Evolutionary conservation across 2,888 invertebrate genomes (phyloP).

Genomic region (Stratiomys singularior): DNA sequence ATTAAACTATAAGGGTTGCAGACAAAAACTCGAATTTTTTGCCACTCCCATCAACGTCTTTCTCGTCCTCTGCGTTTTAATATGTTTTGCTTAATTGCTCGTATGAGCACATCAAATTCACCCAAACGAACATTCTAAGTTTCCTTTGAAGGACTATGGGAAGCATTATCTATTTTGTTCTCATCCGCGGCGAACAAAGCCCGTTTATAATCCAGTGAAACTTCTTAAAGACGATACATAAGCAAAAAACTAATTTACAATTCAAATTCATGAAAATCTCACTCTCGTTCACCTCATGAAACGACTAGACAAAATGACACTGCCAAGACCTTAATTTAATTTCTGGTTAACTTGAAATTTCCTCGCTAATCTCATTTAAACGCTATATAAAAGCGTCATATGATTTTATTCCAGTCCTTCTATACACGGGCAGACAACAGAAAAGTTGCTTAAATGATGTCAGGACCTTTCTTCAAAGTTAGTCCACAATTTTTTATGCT

Average conservation of each 20-base stretch:
- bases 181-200: neutral
- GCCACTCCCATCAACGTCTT: too few species aligned
- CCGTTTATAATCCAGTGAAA: neutral
- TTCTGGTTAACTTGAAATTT: conserved; percentile 49
- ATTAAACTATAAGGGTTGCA: too few species aligned
- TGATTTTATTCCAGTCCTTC: conserved; percentile 30
- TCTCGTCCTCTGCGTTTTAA: too few species aligned
- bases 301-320: conserved; percentile 34
- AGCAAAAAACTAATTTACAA: conserved; percentile 46
- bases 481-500: neutral
- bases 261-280: conserved; percentile 43
- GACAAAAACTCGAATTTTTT: too few species aligned
- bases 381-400: conserved; percentile 44
- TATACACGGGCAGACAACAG: conserved; percentile 34
- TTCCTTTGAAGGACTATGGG: neutral
- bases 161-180: neutral
- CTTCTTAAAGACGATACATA: neutral
- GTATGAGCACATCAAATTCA: neutral
- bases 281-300: conserved; percentile 33
- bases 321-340: conserved; percentile 47
- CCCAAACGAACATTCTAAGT: neutral
- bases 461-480: conserved; percentile 39
- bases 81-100: neutral
- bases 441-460: conserved; percentile 46
- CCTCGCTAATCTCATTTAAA: conserved; percentile 48